These are phyloP conservation scores for Phycodurus eques DNA, from an alignment of 2,113 vertebrate genomes.

Conservation along the genomic window DNA sequence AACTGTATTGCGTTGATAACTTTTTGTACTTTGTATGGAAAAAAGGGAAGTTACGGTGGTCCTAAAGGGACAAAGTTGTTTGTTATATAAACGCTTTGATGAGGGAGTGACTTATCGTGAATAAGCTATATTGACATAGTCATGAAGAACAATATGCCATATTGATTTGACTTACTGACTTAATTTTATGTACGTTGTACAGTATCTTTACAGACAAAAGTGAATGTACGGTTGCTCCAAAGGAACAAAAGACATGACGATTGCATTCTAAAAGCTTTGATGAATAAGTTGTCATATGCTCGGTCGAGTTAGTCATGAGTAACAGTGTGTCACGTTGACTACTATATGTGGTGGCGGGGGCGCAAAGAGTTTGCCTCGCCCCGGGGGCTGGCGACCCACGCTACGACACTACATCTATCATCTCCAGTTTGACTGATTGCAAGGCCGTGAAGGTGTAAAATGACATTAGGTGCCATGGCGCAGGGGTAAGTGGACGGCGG, in stretches of 20 bases:
- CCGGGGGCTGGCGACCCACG: neutral
- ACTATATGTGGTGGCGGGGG: neutral
- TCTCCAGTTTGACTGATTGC: constrained; percentile 1
- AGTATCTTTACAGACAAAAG: neutral
- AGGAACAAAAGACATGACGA: neutral
- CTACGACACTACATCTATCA: neutral
- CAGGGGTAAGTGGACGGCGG: neutral
- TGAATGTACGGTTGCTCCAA: neutral
- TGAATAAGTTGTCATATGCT: neutral
- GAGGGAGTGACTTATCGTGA: too few relatives aligned
- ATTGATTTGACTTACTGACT: neutral
- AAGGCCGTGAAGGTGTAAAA: neutral
- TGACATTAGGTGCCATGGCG: neutral
- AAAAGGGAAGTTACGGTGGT: neutral
- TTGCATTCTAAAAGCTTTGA: neutral
- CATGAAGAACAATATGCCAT: neutral
- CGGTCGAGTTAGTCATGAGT: neutral
- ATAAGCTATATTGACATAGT: neutral
- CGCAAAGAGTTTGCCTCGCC: neutral
- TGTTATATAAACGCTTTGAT: neutral
- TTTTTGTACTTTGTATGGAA: neutral
- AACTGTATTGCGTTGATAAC: neutral
- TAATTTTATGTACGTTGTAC: neutral
- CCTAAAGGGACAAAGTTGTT: neutral
- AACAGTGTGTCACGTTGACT: neutral